These are phyloP conservation scores for Aphis craccivora DNA, from an alignment of 1,140 invertebrate species.

Conservation along the genomic window DNA sequence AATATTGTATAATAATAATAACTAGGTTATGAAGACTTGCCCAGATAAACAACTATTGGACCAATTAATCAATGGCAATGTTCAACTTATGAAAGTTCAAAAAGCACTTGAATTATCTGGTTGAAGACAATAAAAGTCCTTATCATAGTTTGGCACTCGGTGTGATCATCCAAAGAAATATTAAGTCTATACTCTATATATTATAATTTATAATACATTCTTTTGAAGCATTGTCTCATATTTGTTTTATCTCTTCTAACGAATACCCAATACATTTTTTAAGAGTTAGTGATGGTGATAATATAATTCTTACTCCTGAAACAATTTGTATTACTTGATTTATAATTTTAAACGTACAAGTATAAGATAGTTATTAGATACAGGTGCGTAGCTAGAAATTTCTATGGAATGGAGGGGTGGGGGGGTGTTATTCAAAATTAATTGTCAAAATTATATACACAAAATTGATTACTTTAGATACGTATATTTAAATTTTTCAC, in stretches of 20 bases:
- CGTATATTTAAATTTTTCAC: too few species aligned
- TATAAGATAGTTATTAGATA: too few species aligned
- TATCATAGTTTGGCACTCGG: too few species aligned
- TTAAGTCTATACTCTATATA: too few species aligned
- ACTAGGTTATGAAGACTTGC: slow-evolving; percentile 24
- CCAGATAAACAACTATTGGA: neutral
- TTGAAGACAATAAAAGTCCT: too few species aligned
- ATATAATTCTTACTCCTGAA: slow-evolving; percentile 18
- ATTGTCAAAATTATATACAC: too few species aligned
- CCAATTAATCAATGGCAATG: neutral
- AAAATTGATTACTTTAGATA: too few species aligned
- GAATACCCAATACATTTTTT: slow-evolving; percentile 39
- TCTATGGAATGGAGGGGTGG: too few species aligned
- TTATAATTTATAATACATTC: too few species aligned
- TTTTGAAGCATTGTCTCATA: slow-evolving; percentile 76
- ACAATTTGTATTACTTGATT: neutral
- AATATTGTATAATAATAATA: neutral
- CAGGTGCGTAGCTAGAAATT: too few species aligned
- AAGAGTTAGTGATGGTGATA: slow-evolving; percentile 16
- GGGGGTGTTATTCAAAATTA: too few species aligned
- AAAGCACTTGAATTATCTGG: slow-evolving; percentile 63
- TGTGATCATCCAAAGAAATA: too few species aligned
- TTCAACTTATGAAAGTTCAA: slow-evolving; percentile 62
- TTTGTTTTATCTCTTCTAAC: slow-evolving; percentile 68
- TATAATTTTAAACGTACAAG: neutral